These are phyloP conservation scores for Charanyca ferruginea DNA, from an alignment of 2,888 invertebrate genomes.

Conservation along the genomic window DNA sequence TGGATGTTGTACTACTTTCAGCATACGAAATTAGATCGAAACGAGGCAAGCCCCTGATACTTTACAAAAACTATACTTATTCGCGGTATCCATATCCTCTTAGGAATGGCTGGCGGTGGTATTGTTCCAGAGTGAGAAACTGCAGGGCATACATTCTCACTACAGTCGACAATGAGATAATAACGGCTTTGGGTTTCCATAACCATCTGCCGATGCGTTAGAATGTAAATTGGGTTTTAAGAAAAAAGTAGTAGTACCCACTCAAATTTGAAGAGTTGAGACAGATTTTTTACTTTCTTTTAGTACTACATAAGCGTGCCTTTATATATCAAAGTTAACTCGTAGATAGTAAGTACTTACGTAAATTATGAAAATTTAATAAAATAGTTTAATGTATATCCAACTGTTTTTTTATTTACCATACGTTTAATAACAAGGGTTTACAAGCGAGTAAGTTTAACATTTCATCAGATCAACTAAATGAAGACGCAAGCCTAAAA, in stretches of 20 bases:
- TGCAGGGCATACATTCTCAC: slow-evolving; percentile 81
- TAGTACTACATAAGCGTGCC: slow-evolving; percentile 32
- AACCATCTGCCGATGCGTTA: slow-evolving; percentile 65
- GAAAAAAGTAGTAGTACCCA: not conserved
- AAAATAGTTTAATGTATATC: slow-evolving; percentile 6
- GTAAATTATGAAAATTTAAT: slow-evolving; percentile 10
- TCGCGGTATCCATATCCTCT: slow-evolving; percentile 77
- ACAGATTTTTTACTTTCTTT: not conserved
- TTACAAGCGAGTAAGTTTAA: too few relatives aligned
- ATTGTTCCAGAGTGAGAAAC: slow-evolving; percentile 80
- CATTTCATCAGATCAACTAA: too few relatives aligned
- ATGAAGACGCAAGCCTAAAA: too few relatives aligned
- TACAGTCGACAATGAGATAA: slow-evolving; percentile 69
- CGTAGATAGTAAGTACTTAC: not conserved
- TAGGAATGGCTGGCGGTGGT: slow-evolving; percentile 81
- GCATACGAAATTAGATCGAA: slow-evolving; percentile 72
- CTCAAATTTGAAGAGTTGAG: not conserved
- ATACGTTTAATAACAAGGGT: too few relatives aligned
- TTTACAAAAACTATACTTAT: slow-evolving; percentile 80
- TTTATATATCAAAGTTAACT: slow-evolving; percentile 10
- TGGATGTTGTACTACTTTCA: slow-evolving; percentile 61
- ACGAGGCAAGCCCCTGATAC: slow-evolving; percentile 76
- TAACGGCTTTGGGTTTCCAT: slow-evolving; percentile 70
- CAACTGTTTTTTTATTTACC: too few relatives aligned
- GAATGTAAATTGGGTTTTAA: not conserved